Conservation (phyloP, 2,888 invertebrate genomes). For the Acronicta leporina region DNA sequence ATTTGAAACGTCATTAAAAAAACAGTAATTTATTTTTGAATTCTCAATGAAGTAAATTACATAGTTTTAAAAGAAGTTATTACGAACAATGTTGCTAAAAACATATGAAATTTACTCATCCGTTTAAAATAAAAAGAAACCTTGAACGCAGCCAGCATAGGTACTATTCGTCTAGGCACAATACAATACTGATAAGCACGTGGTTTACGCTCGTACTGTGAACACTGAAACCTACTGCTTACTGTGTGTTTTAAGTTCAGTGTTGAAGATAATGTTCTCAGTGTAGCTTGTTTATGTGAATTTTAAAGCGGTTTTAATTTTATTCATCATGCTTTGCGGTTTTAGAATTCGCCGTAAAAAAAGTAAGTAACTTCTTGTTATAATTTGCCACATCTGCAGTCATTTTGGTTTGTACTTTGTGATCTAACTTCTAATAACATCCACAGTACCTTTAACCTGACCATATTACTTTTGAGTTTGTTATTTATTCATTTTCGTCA, state of each 20-base stretch:
- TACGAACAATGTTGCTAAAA: constrained; percentile 37
- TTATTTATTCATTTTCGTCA: constrained; percentile 40
- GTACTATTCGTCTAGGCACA: constrained; percentile 55
- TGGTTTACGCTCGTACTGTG: constrained; percentile 66
- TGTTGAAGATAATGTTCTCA: constrained; percentile 76
- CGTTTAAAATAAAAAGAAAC: constrained; percentile 49
- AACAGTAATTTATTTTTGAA: constrained; percentile 5
- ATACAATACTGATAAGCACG: constrained; percentile 78
- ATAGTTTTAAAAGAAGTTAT: constrained; percentile 29
- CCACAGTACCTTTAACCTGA: too few species aligned
- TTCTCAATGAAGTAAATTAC: not conserved
- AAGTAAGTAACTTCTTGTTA: constrained; percentile 61
- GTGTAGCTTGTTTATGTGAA: constrained; percentile 73
- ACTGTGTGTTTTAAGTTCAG: constrained; percentile 80
- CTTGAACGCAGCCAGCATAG: constrained; percentile 54
- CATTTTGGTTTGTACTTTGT: constrained; percentile 28
- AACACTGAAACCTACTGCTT: constrained; percentile 66
- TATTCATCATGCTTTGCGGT: constrained; percentile 72
- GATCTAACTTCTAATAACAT: constrained; percentile 1
- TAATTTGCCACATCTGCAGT: constrained; percentile 13
- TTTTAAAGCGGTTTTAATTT: constrained; percentile 55
- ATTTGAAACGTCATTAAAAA: constrained; percentile 29
- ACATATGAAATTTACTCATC: constrained; percentile 41
- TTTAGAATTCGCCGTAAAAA: constrained; percentile 73
- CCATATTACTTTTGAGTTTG: too few species aligned